Percentiles rank a stretch among this genome's conserved stretches.
These are phyloP conservation scores for Aleiodes alternator DNA, from an alignment of 2,888 invertebrate genomes.

Conservation along the genomic window DNA sequence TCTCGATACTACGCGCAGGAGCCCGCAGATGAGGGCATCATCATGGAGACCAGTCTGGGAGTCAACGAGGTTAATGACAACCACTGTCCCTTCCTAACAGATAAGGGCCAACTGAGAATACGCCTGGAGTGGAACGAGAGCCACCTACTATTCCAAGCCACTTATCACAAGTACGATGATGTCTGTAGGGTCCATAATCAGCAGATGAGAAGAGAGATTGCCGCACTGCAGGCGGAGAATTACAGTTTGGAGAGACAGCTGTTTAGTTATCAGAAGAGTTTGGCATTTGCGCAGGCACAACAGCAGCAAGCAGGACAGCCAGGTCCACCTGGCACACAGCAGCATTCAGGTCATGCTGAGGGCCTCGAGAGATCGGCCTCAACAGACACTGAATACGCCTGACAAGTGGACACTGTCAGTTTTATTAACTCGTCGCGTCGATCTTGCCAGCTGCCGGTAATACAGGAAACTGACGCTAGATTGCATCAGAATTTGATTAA, in stretches of 20 bases:
- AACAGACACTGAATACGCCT: constrained; percentile 86
- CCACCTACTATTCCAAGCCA: constrained; percentile 86
- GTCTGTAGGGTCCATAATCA: constrained; percentile 87
- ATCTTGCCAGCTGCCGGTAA: constrained; percentile 9
- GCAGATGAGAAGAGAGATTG: constrained; percentile 89
- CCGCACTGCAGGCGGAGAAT: constrained; percentile 88
- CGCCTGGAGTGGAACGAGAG: constrained; percentile 91
- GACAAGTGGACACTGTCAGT: constrained; percentile 74
- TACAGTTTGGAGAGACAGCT: constrained; percentile 88
- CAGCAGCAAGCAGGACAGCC: constrained; percentile 68
- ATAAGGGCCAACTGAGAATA: constrained; percentile 84
- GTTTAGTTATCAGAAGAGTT: constrained; percentile 88
- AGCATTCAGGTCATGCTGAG: constrained; percentile 61
- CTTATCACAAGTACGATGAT: constrained; percentile 90
- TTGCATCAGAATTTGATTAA: constrained; percentile 69
- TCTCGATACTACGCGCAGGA: constrained; percentile 89
- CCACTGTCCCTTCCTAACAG: constrained; percentile 83
- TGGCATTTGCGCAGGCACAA: constrained; percentile 83
- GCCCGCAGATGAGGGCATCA: constrained; percentile 86
- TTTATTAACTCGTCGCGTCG: neutral
- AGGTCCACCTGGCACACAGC: constrained; percentile 36
- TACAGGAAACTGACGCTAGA: constrained; percentile 62
- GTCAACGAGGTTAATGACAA: constrained; percentile 85
- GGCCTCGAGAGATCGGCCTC: constrained; percentile 75
- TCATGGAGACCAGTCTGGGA: constrained; percentile 87